These are phyloP conservation scores for Tenthredo mesomela DNA, from an alignment of 2,888 invertebrate genomes.

Conservation along the genomic window DNA sequence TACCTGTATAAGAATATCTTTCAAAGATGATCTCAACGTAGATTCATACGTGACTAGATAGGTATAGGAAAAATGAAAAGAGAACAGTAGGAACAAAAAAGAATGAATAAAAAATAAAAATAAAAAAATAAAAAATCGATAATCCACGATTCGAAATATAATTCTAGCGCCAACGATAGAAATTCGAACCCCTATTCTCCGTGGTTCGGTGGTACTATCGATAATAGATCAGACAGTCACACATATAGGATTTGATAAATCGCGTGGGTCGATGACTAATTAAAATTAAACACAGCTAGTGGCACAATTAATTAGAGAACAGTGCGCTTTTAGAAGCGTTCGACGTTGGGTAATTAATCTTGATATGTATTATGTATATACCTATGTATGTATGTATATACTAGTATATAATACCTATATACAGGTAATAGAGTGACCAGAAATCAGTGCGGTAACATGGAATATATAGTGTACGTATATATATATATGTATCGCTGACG, in stretches of 20 bases:
- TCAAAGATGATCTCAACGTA: slow-evolving; percentile 10
- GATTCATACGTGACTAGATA: background rate
- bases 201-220: background rate
- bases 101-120: background rate
- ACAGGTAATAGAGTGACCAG: background rate
- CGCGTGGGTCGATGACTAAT: slow-evolving; percentile 35
- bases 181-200: background rate
- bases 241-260: background rate
- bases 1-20: slow-evolving; percentile 12
- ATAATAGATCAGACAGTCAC: slow-evolving; percentile 15
- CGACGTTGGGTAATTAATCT: slow-evolving; percentile 22
- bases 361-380: background rate
- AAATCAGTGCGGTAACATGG: background rate
- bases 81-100: background rate
- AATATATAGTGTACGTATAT: background rate
- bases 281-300: slow-evolving; percentile 55
- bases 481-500: too few species aligned
- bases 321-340: slow-evolving; percentile 14
- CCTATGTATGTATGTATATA: background rate
- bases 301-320: slow-evolving; percentile 69
- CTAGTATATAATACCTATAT: background rate
- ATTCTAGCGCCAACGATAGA: background rate
- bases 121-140: background rate
- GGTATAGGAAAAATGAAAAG: background rate
- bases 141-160: background rate